Base-by-base conservation (phyloP, 1,140 invertebrate genomes). In the Marisa cornuarietis region DNA sequence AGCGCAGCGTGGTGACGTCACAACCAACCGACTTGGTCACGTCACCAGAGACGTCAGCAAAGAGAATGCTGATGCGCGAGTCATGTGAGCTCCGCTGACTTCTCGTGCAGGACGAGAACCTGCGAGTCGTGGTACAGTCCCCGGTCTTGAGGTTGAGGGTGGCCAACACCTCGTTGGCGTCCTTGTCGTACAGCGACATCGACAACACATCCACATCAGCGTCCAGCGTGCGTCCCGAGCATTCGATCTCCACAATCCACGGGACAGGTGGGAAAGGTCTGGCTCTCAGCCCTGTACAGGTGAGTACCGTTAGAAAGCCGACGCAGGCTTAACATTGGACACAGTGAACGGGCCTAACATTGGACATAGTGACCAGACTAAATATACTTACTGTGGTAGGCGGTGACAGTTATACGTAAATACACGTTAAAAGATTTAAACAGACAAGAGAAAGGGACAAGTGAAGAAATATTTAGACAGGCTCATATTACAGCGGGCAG, bases 121-220 rank as follows among this genome's bases (percentile, higher is more conserved):
- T n/a, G 42, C 24, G 42, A 18, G 42, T 9, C 42, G 76, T 77
- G 5, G 76, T 31, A 49, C 76, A 77, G 63, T 66, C 76, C 76
- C 24, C 20, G 7, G 14, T 31, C 24, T 77, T 77, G n/a, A 77
- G 31, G 65, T 77, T 77, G 20, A 77, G 63, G 0, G 63, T 51
- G 10, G 76, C 65, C 14, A 77, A 63, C 22, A 77, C 76, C n/a
- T 76, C 8, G 49, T 51, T 51, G 16, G 20, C 11, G 8, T 51
- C 31, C 11, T 63, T 52, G 9, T 42, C 51, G 22, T 68, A 77
- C 18, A 77, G 22, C 16, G 76, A 63, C 76, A 77, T 77, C 31
- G 63, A 52, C 63, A 77, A 22, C 22, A 77, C 26, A 49, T 77
- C 65, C 65, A 77, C 76, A 0, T 54, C 76, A 42, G 76, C 62